These are phyloP conservation scores for Acrocephalus arundinaceus DNA, from an alignment of 2,113 vertebrate genomes.

Conservation along the genomic window DNA sequence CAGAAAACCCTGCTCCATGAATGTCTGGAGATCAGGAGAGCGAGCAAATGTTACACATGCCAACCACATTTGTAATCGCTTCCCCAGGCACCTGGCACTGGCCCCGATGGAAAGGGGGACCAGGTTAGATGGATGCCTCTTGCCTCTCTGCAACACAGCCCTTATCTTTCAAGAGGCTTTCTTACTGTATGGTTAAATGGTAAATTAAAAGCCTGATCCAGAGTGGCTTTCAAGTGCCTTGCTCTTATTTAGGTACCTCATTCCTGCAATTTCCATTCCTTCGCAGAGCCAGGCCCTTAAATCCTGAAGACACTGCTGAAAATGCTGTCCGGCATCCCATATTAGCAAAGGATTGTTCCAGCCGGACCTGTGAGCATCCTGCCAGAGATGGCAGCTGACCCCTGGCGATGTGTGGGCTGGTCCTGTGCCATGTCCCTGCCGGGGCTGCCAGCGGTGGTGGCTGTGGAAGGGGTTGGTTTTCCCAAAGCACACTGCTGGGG, in stretches of 20 bases:
- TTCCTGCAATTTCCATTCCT: constrained; percentile 4
- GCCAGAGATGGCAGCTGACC: not conserved
- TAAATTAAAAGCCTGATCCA: constrained; percentile 29
- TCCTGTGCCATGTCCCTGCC: not conserved
- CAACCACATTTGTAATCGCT: not conserved
- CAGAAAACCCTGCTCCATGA: not conserved
- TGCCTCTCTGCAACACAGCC: not conserved
- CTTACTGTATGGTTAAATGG: not conserved
- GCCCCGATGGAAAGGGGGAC: not conserved
- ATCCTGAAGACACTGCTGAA: not conserved
- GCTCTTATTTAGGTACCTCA: constrained; percentile 20
- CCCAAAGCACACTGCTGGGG: not conserved
- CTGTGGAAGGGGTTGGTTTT: not conserved
- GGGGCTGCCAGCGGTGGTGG: fast-evolving
- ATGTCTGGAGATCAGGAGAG: not conserved
- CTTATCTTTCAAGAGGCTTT: constrained; percentile 14
- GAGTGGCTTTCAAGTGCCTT: constrained; percentile 17
- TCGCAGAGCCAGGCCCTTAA: not conserved
- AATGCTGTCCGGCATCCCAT: not conserved
- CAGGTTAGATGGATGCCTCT: not conserved
- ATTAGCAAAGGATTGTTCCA: not conserved
- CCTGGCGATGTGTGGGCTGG: not conserved
- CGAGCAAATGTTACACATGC: not conserved
- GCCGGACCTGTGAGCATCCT: fast-evolving
- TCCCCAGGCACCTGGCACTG: not conserved